Evolutionary conservation across 2,888 invertebrate species (phyloP), one percentile per base, ranked within the genome.

Genomic region (Troides aeacus): DNA sequence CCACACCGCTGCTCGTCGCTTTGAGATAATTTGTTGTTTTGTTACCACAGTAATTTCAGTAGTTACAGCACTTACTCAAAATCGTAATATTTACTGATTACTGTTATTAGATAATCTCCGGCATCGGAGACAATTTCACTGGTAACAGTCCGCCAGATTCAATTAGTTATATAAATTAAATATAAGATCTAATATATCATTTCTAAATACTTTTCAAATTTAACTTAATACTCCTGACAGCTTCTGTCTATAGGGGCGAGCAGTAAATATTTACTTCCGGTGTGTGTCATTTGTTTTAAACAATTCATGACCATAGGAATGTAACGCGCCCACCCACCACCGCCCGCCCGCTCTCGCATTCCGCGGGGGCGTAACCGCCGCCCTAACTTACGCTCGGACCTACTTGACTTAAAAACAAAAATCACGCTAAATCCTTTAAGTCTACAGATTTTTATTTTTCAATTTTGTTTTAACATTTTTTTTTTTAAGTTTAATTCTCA

Each of bases 291-390:
- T 71, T 71, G 69, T 72, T 71, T 76, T 83, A 75, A 81, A 83
- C 83, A 84, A 83, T 81, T 84, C 75, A 82, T 81, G 81, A 84
- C 81, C 84, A 85, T 78, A 80, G 84, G 85, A 85, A 86, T 88
- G 82, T n/a, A 36, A 78, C 76, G 85, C 82, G 80, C 83, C 89
- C 91, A 90, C 91, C 66, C 66, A 69, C 91, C 90, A 90, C 88
- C 88, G 89, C 88, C 90, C 90, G 91, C 89, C 89, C 89, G 89
- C 80, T 84, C 80, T 80, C 80, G 74, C 76, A 77, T 60, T 71
- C 79, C 84, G 80, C 85, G 88, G 90, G 90, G 91, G 91, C 90
- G 90, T 90, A 82, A 88, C 90, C 90, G 84, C 91, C 91, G 90
- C 92, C 92, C 91, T 91, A 88, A 84, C 80, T 82, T 83, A 80